Evolutionary conservation across 2,888 invertebrate species (phyloP).

Genomic region (Drosophila dives): DNA sequence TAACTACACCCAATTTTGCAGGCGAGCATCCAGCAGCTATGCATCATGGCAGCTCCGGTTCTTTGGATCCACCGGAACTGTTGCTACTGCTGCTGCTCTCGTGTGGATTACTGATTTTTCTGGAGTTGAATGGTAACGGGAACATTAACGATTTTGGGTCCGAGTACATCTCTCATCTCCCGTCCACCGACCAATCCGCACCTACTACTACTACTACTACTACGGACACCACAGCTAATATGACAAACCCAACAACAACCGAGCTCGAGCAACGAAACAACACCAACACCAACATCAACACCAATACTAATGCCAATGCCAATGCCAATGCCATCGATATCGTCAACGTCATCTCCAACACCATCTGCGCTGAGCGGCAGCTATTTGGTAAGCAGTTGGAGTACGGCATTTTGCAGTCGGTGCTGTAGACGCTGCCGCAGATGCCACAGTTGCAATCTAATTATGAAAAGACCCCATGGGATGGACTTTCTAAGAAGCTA

Average conservation of each 20-base stretch:
- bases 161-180: background rate
- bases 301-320: background rate
- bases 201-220: slow-evolving; percentile 4
- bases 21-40: slow-evolving; percentile 95
- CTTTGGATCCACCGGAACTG: slow-evolving; percentile 71
- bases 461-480: background rate
- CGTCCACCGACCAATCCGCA: slow-evolving; percentile 3
- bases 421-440: background rate
- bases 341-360: background rate
- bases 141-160: background rate
- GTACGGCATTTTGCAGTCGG: slow-evolving; percentile 12
- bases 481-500: slow-evolving; percentile 13
- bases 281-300: background rate
- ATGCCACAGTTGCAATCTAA: slow-evolving; percentile 5
- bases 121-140: slow-evolving; percentile 46
- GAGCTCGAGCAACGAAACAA: slow-evolving; percentile 5
- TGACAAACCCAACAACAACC: background rate
- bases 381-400: slow-evolving; percentile 3
- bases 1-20: slow-evolving; percentile 80
- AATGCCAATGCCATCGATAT: background rate
- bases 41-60: slow-evolving; percentile 88
- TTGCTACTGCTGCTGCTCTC: slow-evolving; percentile 74
- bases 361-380: background rate
- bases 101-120: slow-evolving; percentile 63
- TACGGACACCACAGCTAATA: slow-evolving; percentile 2